phyloP scores from a whole-genome alignment of 2,113 vertebrate species.

The Tragelaphus scriptus region DNA sequence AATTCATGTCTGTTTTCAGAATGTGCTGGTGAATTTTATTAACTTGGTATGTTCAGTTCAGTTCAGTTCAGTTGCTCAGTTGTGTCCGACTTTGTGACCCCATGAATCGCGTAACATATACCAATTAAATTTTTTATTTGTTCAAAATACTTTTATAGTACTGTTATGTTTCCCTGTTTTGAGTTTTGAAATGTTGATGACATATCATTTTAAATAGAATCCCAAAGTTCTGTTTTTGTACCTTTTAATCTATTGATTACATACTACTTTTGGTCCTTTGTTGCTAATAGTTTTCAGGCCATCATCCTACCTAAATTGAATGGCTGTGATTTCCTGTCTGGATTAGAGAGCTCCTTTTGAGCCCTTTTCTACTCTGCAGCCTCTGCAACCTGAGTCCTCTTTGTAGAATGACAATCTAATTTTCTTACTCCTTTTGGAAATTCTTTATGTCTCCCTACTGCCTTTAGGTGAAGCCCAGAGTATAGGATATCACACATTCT shows the following conservation, averaged over 20 bases:
- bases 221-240: background rate
- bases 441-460: background rate
- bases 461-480: background rate
- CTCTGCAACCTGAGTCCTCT: background rate
- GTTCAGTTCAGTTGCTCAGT: too few relatives aligned
- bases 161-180: background rate
- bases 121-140: background rate
- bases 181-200: background rate
- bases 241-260: background rate
- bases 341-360: background rate
- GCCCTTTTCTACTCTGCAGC: background rate
- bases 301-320: background rate
- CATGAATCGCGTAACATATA: background rate
- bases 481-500: background rate
- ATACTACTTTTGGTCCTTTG: background rate
- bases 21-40: background rate
- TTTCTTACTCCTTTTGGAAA: background rate
- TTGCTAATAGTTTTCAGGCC: background rate
- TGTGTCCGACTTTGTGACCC: too few relatives aligned
- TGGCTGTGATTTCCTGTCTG: background rate
- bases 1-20: conserved; percentile 7
- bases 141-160: background rate
- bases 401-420: background rate
- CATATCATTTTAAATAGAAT: background rate
- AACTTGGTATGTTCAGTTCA: background rate